Base-by-base conservation (phyloP, 2,113 vertebrate species). In the Dicaeum eximium region DNA sequence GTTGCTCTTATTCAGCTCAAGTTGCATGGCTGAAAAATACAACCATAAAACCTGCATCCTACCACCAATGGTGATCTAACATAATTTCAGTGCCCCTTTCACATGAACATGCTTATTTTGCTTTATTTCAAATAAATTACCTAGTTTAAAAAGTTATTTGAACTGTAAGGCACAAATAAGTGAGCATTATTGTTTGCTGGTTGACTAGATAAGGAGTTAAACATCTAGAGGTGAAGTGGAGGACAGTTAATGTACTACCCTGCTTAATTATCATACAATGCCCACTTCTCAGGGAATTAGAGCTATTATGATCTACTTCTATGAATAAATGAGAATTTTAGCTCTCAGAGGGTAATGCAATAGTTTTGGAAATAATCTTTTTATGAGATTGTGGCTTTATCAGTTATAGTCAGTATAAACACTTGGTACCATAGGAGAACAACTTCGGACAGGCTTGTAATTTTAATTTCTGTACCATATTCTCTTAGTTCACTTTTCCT, bases 191-290 rank as follows among this genome's bases (percentile, higher is more conserved):
- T 97, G 65, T 96, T 98, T 96, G 85, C 95, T 96, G 92, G 93
- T 95, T 96, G 95, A 94, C 96, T 97, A 98, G 96, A 98, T 93
- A 97, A 94, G 90, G 93, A 96, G 95, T 97, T 96, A 95, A 97
- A 92, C 66, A 98, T 96, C 97, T 97, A 96, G 96, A 98, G 96
- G 97, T 97, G 97, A 98, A 96, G 96, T 96, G 94, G 96, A 97
- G 96, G 96, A 97, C 97, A 96, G 97, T 97, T 97, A 97, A 96
- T 72, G 67, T 95, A 81, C 80, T 74, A 92, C 80, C 74, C 96
- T 94, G 80, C 83, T 97, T 96, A 92, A 96, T 97, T 97, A 97
- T 93, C 95, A 97, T 77, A 97, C 97, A 98, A 95, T 95, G 97
- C 93, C 97, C 95, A 97, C 93, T 97, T 97, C 95, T 96, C 86